A percentile compares a stretch with the other conserved stretches of the same genome.
Conservation (phyloP, 2,113 vertebrate species). For the Trogon melanurus region DNA sequence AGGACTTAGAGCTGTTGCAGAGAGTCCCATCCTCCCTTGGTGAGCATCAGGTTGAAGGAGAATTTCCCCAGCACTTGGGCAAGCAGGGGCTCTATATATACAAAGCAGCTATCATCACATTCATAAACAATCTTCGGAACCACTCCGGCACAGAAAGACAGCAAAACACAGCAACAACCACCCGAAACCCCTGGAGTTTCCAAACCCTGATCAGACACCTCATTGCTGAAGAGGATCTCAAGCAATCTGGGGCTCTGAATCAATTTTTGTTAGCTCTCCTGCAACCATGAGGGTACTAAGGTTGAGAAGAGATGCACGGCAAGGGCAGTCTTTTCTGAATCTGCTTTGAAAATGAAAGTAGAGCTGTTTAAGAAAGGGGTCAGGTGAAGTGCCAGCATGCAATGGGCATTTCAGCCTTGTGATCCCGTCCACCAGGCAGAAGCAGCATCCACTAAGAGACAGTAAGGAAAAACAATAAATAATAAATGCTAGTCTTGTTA, state of each 20-base stretch:
- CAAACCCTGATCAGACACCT: not conserved
- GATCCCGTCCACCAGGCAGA: not conserved
- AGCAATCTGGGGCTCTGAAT: not conserved
- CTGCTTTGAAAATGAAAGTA: not conserved
- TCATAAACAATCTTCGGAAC: too few relatives aligned
- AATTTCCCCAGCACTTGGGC: not conserved
- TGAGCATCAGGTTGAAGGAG: not conserved
- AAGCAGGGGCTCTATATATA: not conserved
- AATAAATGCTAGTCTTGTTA: not conserved
- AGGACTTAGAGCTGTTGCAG: not conserved
- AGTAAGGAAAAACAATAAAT: not conserved
- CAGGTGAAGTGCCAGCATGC: not conserved
- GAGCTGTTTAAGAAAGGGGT: not conserved
- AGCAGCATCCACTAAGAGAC: not conserved
- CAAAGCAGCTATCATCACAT: too few relatives aligned
- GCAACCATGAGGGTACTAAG: not conserved
- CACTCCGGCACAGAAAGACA: not conserved
- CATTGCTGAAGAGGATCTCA: not conserved
- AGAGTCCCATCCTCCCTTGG: not conserved
- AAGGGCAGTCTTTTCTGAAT: not conserved
- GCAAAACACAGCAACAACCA: not conserved
- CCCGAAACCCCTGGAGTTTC: not conserved
- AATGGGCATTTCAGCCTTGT: not conserved
- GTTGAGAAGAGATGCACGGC: accelerated
- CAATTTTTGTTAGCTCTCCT: not conserved